These are phyloP conservation scores for Pomacea canaliculata DNA, from an alignment of 2,888 invertebrate species.

Conservation along the genomic window DNA sequence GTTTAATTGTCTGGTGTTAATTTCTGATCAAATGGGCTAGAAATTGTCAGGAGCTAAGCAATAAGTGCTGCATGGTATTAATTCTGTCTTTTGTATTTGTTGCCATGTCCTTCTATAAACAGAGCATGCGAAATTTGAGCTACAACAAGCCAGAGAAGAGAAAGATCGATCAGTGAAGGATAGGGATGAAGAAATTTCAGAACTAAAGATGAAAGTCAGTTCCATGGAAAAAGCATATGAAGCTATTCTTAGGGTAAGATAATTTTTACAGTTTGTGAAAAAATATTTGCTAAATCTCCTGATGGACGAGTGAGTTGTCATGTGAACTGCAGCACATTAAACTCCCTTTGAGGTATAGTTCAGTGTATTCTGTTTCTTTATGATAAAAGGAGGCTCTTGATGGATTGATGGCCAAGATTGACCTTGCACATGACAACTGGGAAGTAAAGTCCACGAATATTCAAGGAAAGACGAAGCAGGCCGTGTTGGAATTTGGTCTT, in stretches of 20 bases:
- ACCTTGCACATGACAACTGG: conserved; percentile 60
- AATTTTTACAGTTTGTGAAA: neutral
- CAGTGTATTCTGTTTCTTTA: conserved; percentile 4
- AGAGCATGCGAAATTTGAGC: conserved; percentile 8
- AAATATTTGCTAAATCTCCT: too few relatives aligned
- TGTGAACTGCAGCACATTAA: neutral
- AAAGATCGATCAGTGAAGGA: conserved; percentile 22
- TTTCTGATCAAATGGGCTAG: too few relatives aligned
- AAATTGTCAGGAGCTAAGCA: too few relatives aligned
- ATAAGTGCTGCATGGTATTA: too few relatives aligned
- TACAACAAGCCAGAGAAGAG: conserved; percentile 29
- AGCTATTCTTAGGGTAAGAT: conserved; percentile 38
- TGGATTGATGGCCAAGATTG: conserved; percentile 56
- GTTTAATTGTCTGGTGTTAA: too few relatives aligned
- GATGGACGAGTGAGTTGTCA: too few relatives aligned
- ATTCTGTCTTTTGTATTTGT: too few relatives aligned
- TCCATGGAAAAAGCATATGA: conserved; percentile 63
- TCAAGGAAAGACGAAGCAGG: conserved; percentile 63
- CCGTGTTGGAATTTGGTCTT: conserved; percentile 64
- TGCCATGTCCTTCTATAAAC: neutral
- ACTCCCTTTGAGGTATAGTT: neutral
- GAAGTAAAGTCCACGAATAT: conserved; percentile 57
- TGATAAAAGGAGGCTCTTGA: conserved; percentile 58
- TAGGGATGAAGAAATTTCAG: conserved; percentile 39
- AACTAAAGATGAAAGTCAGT: conserved; percentile 54